Percentiles rank a stretch among this genome's conserved stretches.
Conservation (phyloP, 2,888 invertebrate genomes). For the Drosophila affinis region DNA sequence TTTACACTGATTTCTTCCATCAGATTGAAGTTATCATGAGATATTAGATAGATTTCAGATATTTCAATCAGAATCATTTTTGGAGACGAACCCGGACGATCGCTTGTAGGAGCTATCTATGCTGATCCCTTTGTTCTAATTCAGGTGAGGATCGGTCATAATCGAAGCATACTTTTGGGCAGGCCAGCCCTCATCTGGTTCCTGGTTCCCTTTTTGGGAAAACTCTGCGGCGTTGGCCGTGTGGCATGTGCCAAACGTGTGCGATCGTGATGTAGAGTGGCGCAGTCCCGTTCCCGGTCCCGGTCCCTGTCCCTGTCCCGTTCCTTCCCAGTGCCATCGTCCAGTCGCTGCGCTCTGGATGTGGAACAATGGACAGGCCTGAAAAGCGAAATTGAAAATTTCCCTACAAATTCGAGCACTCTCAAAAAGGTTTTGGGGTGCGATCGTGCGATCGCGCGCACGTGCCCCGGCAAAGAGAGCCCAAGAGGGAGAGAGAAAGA, state of each 20-base stretch:
- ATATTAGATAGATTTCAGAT: too few species aligned
- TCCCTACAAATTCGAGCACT: slow-evolving; percentile 43
- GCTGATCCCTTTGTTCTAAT: too few species aligned
- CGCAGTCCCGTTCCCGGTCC: slow-evolving; percentile 29
- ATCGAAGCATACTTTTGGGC: slow-evolving; percentile 25
- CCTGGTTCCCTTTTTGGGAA: background rate
- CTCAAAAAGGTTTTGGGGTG: background rate
- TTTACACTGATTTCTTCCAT: too few species aligned
- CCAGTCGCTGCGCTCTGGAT: background rate
- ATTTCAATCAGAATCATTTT: too few species aligned
- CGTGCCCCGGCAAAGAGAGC: background rate
- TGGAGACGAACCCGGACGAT: too few species aligned
- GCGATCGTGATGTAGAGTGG: slow-evolving; percentile 50
- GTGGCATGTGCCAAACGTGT: slow-evolving; percentile 66
- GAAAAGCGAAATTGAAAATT: slow-evolving; percentile 42
- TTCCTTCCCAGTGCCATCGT: background rate
- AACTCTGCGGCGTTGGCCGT: slow-evolving; percentile 6
- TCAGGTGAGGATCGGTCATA: too few species aligned
- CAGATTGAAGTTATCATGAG: too few species aligned
- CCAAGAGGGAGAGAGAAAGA: slow-evolving; percentile 21
- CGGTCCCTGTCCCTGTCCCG: slow-evolving; percentile 22
- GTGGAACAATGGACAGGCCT: slow-evolving; percentile 2
- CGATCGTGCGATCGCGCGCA: background rate
- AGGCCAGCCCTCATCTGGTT: background rate
- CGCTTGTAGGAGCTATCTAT: too few species aligned